Base-by-base conservation (phyloP, 2,113 vertebrate species). In the Syrrhaptes paradoxus region DNA sequence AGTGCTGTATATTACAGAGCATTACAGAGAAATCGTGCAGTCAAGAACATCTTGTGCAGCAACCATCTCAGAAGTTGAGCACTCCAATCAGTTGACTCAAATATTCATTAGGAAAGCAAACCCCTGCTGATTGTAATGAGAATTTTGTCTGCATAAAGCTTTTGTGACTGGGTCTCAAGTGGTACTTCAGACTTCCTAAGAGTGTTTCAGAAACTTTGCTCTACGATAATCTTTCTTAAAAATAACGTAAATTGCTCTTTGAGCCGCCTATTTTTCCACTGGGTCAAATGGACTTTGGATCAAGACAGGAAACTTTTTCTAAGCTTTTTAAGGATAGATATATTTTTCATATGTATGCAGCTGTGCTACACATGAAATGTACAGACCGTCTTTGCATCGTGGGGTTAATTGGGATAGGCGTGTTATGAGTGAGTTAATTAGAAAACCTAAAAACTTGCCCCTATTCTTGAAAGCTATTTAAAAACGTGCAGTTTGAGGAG, bases 11-110 rank as follows among this genome's bases (percentile, higher is more conserved):
- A 34, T 95, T 80, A 21, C 12, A 9, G 52, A 77, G 49, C 49
- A 51, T 77, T 78, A 49, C 62, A 58, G 91, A 48, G 76, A 73
- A 95, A 90, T 93, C 83, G 58, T 45, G 8, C 1, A 94, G 92
- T 90, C 85, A 65, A 89, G 85, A 46, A 71, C 48, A 68, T 79
- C 86, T 89, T 26, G 52, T 72, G 79, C 88, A 24, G 52, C 72
- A 91, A 15, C 63, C 65, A 14, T 9, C 41, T 75, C 85, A 28
- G 61, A 82, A 90, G 86, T 41, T 74, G 92, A 93, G 70, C 83
- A 92, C 93, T 96, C 83, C 92, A 97, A 96, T 97, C 93, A 95
- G 73, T 86, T 94, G 92, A 70, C 94, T 95, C 94, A 81, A 87
- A 92, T 95, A 89, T 62, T 96, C 96, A 72, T 94, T 94, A 90